Evolutionary conservation across 1,140 invertebrate species (phyloP).

Genomic region (Megalonaias nervosa): DNA sequence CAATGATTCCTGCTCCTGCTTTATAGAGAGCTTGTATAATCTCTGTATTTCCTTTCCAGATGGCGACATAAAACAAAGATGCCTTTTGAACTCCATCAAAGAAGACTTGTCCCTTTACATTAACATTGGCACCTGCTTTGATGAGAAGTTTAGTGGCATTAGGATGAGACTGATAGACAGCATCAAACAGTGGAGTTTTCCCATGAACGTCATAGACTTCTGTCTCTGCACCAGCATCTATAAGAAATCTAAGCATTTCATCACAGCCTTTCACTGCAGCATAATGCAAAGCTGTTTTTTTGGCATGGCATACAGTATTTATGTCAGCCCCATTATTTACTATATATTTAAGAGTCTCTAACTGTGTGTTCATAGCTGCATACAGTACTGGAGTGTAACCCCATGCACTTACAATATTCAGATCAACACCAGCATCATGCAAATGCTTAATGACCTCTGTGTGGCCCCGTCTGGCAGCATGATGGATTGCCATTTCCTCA

Average conservation of each 20-base stretch:
- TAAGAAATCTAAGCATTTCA: slow-evolving; percentile 85
- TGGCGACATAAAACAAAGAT: no score
- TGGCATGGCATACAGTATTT: not conserved
- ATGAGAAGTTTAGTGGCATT: slow-evolving; percentile 8
- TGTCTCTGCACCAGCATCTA: slow-evolving; percentile 75
- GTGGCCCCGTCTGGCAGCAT: not conserved
- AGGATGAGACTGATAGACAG: not conserved
- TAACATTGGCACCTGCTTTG: slow-evolving; percentile 4
- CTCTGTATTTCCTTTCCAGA: no score
- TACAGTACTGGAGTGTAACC: slow-evolving; percentile 9
- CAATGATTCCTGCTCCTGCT: no score
- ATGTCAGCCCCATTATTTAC: slow-evolving; percentile 1
- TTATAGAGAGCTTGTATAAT: no score
- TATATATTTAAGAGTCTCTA: slow-evolving; percentile 1
- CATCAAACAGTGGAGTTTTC: slow-evolving; percentile 12
- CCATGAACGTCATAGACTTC: slow-evolving; percentile 6
- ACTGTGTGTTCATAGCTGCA: slow-evolving; percentile 7
- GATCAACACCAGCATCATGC: not conserved
- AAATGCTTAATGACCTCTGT: not conserved
- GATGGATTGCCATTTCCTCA: slow-evolving; percentile 1
- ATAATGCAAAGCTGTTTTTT: slow-evolving; percentile 18
- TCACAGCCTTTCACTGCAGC: slow-evolving; percentile 83
- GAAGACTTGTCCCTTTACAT: not conserved
- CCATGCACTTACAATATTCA: not conserved
- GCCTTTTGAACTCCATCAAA: no score